Percentiles rank a stretch among this genome's conserved stretches.
phyloP scores from a whole-genome alignment of 1,140 invertebrate species.

The Cheumatopsyche charites region DNA sequence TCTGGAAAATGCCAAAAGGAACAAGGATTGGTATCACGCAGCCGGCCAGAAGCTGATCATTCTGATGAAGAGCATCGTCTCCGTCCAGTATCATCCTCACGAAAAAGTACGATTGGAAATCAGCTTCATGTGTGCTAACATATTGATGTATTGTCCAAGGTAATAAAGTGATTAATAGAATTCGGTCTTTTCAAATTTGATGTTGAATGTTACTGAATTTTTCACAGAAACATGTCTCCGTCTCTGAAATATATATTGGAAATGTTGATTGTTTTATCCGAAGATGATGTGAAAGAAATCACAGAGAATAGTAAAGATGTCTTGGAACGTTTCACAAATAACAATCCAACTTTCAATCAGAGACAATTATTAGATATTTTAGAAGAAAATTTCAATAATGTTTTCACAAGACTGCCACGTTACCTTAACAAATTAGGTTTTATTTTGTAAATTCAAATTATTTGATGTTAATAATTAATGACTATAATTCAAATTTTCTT shows the following conservation, averaged over 20 bases:
- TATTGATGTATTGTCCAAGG: conserved; percentile 64
- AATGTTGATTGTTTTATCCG: conserved; percentile 64
- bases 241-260: conserved; percentile 63
- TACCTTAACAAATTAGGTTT: conserved; percentile 66
- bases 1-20: conserved; percentile 57
- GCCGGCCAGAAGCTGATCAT: conserved; percentile 63
- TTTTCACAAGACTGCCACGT: conserved; percentile 63
- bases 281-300: conserved; percentile 63
- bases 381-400: conserved; percentile 64
- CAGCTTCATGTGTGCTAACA: conserved; percentile 55
- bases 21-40: conserved; percentile 63
- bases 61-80: conserved; percentile 59
- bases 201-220: conserved; percentile 38
- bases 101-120: conserved; percentile 64
- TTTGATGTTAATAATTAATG: no score
- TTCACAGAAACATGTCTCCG: conserved; percentile 63
- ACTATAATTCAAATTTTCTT: no score
- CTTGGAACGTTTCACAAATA: conserved; percentile 55
- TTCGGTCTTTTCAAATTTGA: not conserved
- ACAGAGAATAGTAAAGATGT: conserved; percentile 52
- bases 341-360: conserved; percentile 51
- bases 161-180: conserved; percentile 49
- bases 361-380: conserved; percentile 61
- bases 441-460: no score
- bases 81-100: conserved; percentile 62